A percentile compares a stretch with the other conserved stretches of the same genome.
phyloP scores from a whole-genome alignment of 2,113 vertebrate species.

The Rhizomys pruinosus region DNA sequence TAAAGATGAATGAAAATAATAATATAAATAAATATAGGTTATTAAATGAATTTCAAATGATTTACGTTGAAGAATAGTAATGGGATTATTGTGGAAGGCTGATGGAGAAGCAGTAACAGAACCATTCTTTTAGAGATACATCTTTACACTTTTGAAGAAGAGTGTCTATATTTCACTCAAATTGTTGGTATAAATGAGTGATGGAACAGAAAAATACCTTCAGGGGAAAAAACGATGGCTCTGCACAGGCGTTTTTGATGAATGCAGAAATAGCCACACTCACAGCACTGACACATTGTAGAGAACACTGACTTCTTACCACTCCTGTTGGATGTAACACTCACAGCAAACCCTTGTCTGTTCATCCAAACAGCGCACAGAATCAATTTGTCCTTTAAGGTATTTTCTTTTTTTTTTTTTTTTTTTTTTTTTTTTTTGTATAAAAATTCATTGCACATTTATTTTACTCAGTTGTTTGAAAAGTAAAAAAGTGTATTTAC shows the following conservation, averaged over 20 bases:
- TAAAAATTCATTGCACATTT: slow-evolving; percentile 93
- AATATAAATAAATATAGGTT: neutral
- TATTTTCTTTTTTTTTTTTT: too few relatives aligned
- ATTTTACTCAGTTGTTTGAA: slow-evolving; percentile 92
- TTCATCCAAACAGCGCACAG: neutral
- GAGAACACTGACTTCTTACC: neutral
- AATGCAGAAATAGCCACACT: neutral
- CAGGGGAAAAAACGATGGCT: neutral
- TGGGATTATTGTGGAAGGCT: neutral
- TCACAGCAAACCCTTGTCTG: slow-evolving; percentile 10
- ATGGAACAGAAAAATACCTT: neutral
- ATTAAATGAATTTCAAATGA: neutral
- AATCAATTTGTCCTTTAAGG: neutral
- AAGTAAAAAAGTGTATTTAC: slow-evolving; percentile 94
- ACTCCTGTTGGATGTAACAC: slow-evolving; percentile 33
- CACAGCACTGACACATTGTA: neutral
- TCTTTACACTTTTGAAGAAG: neutral
- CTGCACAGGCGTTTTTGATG: neutral
- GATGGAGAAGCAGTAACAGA: neutral
- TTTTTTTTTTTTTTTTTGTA: too few relatives aligned
- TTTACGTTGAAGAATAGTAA: neutral
- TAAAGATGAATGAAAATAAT: neutral
- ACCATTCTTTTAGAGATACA: neutral
- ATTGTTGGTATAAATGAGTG: slow-evolving; percentile 3
- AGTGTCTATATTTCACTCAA: slow-evolving; percentile 44